Conservation (phyloP, 2,797 vertebrate genomes). For the Xiphorhynchus erythropygius region DNA sequence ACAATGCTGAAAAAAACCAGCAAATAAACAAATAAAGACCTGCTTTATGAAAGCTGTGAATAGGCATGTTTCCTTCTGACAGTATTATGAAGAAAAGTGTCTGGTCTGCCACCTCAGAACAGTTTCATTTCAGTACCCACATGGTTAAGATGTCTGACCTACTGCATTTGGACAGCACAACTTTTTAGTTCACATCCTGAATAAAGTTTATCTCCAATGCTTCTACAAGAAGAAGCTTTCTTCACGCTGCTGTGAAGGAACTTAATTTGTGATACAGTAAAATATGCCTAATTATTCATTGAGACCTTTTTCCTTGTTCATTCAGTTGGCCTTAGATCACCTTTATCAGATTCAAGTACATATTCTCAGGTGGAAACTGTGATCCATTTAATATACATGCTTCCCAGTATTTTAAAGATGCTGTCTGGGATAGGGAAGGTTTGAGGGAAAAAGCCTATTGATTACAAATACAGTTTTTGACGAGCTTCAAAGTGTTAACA, state of each 20-base stretch:
- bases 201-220: background rate
- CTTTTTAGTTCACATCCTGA: background rate
- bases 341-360: slow-evolving; percentile 19
- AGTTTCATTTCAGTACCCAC: background rate
- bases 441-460: background rate
- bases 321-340: slow-evolving; percentile 21
- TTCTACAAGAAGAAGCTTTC: background rate
- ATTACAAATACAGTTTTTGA: background rate
- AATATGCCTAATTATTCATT: background rate
- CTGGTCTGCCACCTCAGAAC: background rate
- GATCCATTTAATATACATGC: slow-evolving; percentile 1
- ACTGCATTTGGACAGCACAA: background rate
- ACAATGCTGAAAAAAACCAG: background rate
- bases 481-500: background rate
- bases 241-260: background rate
- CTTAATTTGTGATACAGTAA: background rate
- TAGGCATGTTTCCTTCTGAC: background rate
- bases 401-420: slow-evolving; percentile 18
- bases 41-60: background rate
- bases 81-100: background rate
- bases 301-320: slow-evolving; percentile 14
- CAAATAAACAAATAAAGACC: background rate
- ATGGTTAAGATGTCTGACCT: background rate
- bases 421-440: background rate
- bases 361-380: slow-evolving; percentile 19